Evolutionary conservation across 1,140 invertebrate species (phyloP), one percentile per base, ranked within the genome.

Genomic region (Eumaeus atala): DNA sequence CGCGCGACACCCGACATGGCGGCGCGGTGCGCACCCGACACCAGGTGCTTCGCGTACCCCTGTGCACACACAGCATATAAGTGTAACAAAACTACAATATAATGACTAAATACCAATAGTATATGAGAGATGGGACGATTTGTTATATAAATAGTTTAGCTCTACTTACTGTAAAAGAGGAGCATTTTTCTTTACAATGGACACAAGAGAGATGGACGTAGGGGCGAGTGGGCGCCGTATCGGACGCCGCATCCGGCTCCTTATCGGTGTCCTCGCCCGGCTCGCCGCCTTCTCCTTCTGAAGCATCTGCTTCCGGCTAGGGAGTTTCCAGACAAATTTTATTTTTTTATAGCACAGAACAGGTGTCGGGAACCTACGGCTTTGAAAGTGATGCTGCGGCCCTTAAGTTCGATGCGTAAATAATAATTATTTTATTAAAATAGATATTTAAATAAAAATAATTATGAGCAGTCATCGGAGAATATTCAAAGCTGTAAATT

Each of bases 181-280:
- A 84, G 67, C 90, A 93, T 64, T 91, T 91, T 62, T 91, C 90
- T 51, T 89, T 88, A 68, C 94, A 95, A 70, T 94, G 93, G 1
- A 93, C 91, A 72, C 94, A 95, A 21, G 88, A 89, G 1, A 95
- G 81, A 66, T 92, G 92, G 16, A 94, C 92, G 64, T 91, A 94
- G 21, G 88, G 85, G 61, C 49, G 84, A 54, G 57, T 84, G 67
- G 54, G 70, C 63, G 59, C 79, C 11, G 80, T 75, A 16, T 90
- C 89, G 4, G 89, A 89, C 3, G 88, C 87, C 3, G 85, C 89
- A 42, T 89, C 88, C 2, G 78, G 86, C 52, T 90, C 88, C 54
- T 88, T 87, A 55, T 88, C 87, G 1, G 84, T 87, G 21, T 84
- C 83, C 12, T 82, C 80, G 10, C 74, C 80, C 6, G 58, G 76